A percentile compares a stretch with the other conserved stretches of the same genome.
Conservation (phyloP, 1,140 invertebrate species). For the Drosophila hydei region DNA sequence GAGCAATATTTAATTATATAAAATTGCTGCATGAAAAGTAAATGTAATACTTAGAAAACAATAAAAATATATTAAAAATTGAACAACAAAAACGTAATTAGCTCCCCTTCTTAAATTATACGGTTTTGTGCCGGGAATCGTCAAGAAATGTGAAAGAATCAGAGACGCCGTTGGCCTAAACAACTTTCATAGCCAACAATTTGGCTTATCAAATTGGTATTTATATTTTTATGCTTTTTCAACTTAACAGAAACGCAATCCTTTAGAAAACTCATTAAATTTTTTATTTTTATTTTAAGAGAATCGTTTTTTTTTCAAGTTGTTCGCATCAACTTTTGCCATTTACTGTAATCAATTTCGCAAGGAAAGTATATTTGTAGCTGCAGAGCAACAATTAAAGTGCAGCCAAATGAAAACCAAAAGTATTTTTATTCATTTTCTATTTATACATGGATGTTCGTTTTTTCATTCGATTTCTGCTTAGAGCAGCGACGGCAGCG, state of each 20-base stretch:
- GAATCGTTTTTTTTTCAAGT: neutral
- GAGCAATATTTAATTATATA: conserved; percentile 32
- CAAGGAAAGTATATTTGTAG: conserved; percentile 60
- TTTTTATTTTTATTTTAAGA: conserved; percentile 10
- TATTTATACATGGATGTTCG: conserved; percentile 58
- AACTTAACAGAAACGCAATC: too few relatives aligned
- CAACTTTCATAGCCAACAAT: too few relatives aligned
- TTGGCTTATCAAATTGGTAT: too few relatives aligned
- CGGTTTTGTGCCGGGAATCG: too few relatives aligned
- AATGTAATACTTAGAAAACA: too few relatives aligned
- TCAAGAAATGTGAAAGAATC: too few relatives aligned
- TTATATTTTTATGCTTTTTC: too few relatives aligned
- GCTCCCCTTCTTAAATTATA: too few relatives aligned
- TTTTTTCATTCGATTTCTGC: conserved; percentile 29
- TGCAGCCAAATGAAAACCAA: conserved; percentile 64
- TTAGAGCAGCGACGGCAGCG: conserved; percentile 27
- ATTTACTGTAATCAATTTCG: conserved; percentile 21
- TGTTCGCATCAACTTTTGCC: neutral
- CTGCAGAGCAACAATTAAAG: conserved; percentile 52
- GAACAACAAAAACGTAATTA: too few relatives aligned
- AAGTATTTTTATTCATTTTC: conserved; percentile 64
- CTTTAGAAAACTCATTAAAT: too few relatives aligned
- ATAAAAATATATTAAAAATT: too few relatives aligned
- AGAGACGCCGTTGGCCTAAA: too few relatives aligned
- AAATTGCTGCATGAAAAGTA: neutral